These are phyloP conservation scores for Sinocyclocheilus anophthalmus DNA, from an alignment of 2,113 vertebrate species.

Conservation along the genomic window DNA sequence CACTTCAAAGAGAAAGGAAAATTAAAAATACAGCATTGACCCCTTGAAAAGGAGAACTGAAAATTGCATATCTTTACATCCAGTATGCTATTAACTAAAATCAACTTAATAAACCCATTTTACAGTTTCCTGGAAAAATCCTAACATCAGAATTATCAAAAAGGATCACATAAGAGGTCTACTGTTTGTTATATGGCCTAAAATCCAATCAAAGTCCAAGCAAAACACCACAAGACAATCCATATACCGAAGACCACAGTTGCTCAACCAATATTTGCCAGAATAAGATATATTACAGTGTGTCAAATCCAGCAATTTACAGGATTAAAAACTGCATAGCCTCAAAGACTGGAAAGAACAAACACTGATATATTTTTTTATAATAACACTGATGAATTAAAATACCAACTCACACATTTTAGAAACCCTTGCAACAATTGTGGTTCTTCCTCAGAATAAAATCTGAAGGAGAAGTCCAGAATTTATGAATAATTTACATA, in stretches of 20 bases:
- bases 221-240: neutral
- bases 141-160: too few species aligned
- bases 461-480: neutral
- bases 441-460: neutral
- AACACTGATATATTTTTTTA: neutral
- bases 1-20: too few species aligned
- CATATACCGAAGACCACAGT: neutral
- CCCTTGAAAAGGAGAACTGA: neutral
- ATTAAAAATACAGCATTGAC: too few species aligned
- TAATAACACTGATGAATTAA: neutral
- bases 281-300: neutral
- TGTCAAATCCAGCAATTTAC: neutral
- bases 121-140: neutral
- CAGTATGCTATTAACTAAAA: neutral
- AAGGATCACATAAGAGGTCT: neutral
- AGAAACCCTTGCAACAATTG: neutral
- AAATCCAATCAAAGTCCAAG: neutral
- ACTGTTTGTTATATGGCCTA: neutral
- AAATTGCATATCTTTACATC: neutral
- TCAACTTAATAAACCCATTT: neutral
- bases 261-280: neutral
- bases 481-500: conserved; percentile 24
- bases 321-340: conserved; percentile 9
- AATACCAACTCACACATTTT: neutral
- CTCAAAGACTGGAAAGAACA: neutral